phyloP scores from a whole-genome alignment of 1,140 invertebrate genomes.

The Metaphire vulgaris region DNA sequence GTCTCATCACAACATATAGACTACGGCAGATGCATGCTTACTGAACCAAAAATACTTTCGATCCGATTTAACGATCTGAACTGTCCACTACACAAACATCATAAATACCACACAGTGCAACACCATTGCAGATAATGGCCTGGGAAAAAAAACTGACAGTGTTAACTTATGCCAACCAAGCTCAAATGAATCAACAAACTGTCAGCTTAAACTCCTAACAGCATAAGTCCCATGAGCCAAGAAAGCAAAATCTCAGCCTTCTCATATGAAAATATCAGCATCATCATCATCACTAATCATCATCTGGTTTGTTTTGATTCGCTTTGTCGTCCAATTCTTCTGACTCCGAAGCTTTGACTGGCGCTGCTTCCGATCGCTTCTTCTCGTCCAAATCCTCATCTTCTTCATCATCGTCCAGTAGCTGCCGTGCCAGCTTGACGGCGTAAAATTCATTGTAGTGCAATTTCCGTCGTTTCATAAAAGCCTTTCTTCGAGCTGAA shows the following conservation, averaged over 20 bases:
- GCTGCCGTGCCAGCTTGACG: conserved; percentile 77
- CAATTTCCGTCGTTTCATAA: conserved; percentile 82
- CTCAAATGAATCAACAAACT: too few relatives aligned
- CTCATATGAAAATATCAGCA: background rate
- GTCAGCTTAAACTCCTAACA: background rate
- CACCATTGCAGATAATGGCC: too few relatives aligned
- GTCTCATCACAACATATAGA: too few relatives aligned
- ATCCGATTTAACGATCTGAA: too few relatives aligned
- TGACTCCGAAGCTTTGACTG: background rate
- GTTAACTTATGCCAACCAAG: too few relatives aligned
- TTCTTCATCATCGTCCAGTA: conserved; percentile 81
- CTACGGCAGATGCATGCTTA: too few relatives aligned
- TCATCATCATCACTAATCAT: background rate
- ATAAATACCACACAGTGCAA: too few relatives aligned
- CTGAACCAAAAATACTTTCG: too few relatives aligned
- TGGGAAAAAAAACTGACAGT: too few relatives aligned
- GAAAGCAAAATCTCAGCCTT: too few relatives aligned
- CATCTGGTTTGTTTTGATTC: background rate
- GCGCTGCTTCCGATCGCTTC: conserved; percentile 15
- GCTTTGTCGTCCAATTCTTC: background rate
- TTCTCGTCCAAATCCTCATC: conserved; percentile 63
- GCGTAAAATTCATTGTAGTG: conserved; percentile 97
- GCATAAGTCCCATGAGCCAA: too few relatives aligned
- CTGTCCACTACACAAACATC: too few relatives aligned
- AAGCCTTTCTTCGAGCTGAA: conserved; percentile 65